Evolutionary conservation across 2,113 vertebrate species (phyloP).

Genomic region (Proteles cristata): DNA sequence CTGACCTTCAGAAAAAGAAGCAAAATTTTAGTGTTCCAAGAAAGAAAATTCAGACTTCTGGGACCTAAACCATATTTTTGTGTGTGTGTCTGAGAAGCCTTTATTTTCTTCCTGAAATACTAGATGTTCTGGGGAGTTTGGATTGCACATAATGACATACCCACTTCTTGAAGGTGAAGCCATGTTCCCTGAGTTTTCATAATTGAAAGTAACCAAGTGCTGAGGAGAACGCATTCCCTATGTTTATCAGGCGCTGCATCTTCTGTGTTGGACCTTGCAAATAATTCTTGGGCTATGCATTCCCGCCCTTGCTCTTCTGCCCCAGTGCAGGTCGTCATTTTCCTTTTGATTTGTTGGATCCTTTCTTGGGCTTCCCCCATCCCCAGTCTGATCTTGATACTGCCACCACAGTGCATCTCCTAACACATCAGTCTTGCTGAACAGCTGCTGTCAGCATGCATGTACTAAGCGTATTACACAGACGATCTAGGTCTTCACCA

Average conservation of each 20-base stretch:
- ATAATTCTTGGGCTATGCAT: background rate
- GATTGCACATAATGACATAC: background rate
- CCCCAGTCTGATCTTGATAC: background rate
- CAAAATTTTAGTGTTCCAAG: background rate
- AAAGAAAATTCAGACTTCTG: conserved; percentile 38
- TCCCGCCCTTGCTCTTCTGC: background rate
- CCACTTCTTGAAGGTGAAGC: background rate
- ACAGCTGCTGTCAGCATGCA: background rate
- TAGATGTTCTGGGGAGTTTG: conserved; percentile 31
- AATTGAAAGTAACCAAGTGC: background rate
- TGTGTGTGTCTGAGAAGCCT: background rate
- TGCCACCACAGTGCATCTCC: background rate
- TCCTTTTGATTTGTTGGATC: background rate
- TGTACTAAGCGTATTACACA: background rate
- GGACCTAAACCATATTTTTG: background rate
- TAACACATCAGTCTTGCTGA: background rate
- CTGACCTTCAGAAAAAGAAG: conserved; percentile 43
- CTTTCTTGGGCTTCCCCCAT: background rate
- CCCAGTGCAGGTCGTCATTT: background rate
- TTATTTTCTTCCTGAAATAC: conserved; percentile 40
- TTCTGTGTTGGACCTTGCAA: background rate
- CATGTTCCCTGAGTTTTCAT: background rate
- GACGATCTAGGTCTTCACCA: background rate
- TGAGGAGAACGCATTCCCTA: background rate
- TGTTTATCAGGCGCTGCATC: background rate